Evolutionary conservation across 1,140 invertebrate species (phyloP), one percentile per base, ranked within the genome.

Genomic region (Chlorops oryzae): DNA sequence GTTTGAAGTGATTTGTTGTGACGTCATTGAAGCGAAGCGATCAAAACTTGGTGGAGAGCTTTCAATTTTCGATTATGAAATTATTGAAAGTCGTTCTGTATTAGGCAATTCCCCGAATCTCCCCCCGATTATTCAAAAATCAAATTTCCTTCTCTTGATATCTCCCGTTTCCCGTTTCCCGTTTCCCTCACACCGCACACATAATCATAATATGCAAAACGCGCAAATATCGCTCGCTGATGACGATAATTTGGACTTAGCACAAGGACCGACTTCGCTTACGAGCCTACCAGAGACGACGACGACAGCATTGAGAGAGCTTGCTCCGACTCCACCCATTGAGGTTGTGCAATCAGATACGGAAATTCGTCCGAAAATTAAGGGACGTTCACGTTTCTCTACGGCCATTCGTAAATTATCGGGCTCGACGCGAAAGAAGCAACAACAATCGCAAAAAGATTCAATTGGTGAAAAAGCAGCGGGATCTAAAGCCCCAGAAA

Each of bases 371-470:
- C 15, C 52, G 0, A 63, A 63, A 42, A 38, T 59, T n/a, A 70
- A 65, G 27, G 41, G 59, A 46, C 64, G 66, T 43, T 70, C 67
- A 21, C 58, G 67, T 25, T 70, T 70, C 43, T 62, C 67, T 5
- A 50, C 66, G n/a, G 67, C 67, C 32, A 52, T 70, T 28, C 59
- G 64, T 24, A 70, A 65, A 41, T 54, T 70, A 18, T 65, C 66
- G 35, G 61, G 58, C 43, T 43, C 57, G 0, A 64, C 59, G 15
- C 13, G 47, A 37, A 67, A 68, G 13, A 65, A 58, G 45, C 51
- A 50, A 4, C 44, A 40, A 40, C 27, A 24, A 37, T 45, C 5
- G 52, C 48, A 32, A 39, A 58, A 27, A 46, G 5, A 10, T 10
- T 18, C 25, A 12, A 42, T 53, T 22, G 1, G 28, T 22, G 10